These are phyloP conservation scores for Syngnathus scovelli DNA, from an alignment of 2,113 vertebrate species.

Conservation along the genomic window DNA sequence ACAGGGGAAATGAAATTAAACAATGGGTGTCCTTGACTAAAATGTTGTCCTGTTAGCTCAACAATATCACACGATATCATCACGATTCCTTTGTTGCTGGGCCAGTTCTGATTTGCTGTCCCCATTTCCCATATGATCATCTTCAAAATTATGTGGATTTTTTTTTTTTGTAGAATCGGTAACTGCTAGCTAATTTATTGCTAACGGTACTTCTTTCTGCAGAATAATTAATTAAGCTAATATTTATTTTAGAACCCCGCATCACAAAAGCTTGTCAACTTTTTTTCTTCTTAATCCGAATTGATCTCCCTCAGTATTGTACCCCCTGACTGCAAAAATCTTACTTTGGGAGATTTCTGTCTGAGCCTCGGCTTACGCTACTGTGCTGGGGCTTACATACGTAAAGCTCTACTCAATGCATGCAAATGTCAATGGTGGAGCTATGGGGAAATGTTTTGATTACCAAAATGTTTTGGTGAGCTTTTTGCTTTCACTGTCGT, in stretches of 20 bases:
- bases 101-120: not conserved
- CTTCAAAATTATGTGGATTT: not conserved
- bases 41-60: not conserved
- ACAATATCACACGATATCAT: not conserved
- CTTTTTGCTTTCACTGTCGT: too few relatives aligned
- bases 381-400: conserved; percentile 14
- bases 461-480: too few relatives aligned
- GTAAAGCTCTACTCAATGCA: not conserved
- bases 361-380: conserved; percentile 21
- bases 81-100: not conserved
- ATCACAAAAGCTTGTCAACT: conserved; percentile 46
- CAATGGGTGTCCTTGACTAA: conserved; percentile 1
- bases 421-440: not conserved
- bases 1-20: not conserved
- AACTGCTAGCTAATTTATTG: too few relatives aligned
- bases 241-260: conserved; percentile 68
- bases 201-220: conserved; percentile 37
- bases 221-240: conserved; percentile 71
- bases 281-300: conserved; percentile 53
- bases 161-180: not conserved
- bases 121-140: not conserved
- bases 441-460: too few relatives aligned
- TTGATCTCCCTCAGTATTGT: conserved; percentile 37
- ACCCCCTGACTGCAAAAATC: conserved; percentile 41
- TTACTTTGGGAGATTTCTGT: conserved; percentile 35